phyloP scores from a whole-genome alignment of 2,888 invertebrate genomes.

The Sinopyrophorus schimmeli region DNA sequence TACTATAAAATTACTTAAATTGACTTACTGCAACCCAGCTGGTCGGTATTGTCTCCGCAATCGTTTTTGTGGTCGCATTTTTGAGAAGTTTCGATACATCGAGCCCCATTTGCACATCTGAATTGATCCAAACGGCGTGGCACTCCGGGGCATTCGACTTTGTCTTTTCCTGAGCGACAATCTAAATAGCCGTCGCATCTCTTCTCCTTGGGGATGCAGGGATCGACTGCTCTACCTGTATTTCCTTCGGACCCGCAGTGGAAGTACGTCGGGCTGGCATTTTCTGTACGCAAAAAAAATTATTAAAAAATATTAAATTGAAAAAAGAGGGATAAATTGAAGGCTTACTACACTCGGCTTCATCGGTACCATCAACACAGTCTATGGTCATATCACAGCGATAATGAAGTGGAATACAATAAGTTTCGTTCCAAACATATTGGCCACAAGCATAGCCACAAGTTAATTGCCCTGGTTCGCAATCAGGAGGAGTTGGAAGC shows the following conservation, averaged over 20 bases:
- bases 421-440: conserved; percentile 94
- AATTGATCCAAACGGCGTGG: conserved; percentile 84
- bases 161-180: conserved; percentile 83
- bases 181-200: conserved; percentile 89
- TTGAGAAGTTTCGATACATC: conserved; percentile 76
- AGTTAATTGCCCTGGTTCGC: conserved; percentile 86
- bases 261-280: conserved; percentile 85
- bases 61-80: conserved; percentile 90
- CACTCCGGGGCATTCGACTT: conserved; percentile 71
- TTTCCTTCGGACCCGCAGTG: conserved; percentile 75
- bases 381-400: conserved; percentile 94
- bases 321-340: no score
- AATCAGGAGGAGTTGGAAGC: conserved; percentile 89
- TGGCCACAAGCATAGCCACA: no score
- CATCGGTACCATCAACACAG: conserved; percentile 94
- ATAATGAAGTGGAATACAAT: conserved; percentile 91
- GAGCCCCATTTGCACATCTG: conserved; percentile 77
- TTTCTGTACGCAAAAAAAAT: conserved; percentile 89
- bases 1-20: no score
- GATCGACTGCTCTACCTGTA: conserved; percentile 65
- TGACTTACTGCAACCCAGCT: conserved; percentile 82
- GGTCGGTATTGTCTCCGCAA: conserved; percentile 90
- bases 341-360: conserved; percentile 95
- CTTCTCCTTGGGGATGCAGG: conserved; percentile 86
- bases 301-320: no score